These are phyloP conservation scores for Bibio marci DNA, from an alignment of 2,888 invertebrate species.

Conservation along the genomic window DNA sequence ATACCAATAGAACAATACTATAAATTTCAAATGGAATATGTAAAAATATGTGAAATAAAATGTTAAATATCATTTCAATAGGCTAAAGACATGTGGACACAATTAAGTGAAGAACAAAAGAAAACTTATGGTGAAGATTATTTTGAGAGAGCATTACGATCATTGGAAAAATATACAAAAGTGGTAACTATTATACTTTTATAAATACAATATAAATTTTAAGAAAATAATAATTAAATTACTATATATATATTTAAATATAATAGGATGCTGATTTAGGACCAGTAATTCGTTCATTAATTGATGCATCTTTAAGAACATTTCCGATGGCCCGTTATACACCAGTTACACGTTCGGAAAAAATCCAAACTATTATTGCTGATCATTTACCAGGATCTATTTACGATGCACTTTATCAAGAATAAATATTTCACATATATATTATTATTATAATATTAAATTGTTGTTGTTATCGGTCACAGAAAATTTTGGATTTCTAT, in stretches of 20 bases:
- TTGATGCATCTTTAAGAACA: conserved; percentile 61
- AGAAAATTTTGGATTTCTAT: too few relatives aligned
- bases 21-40: too few relatives aligned
- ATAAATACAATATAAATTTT: neutral
- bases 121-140: conserved; percentile 67
- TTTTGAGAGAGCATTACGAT: conserved; percentile 62
- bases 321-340: conserved; percentile 73
- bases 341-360: conserved; percentile 61
- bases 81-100: conserved; percentile 69
- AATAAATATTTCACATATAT: too few relatives aligned
- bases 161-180: conserved; percentile 62
- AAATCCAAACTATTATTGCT: conserved; percentile 60
- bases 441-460: too few relatives aligned
- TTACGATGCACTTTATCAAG: conserved; percentile 55
- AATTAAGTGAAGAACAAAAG: conserved; percentile 57
- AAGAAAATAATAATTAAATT: neutral
- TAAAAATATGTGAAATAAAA: too few relatives aligned
- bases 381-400: conserved; percentile 66
- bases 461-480: too few relatives aligned
- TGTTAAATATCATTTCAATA: too few relatives aligned
- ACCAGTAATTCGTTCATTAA: conserved; percentile 56
- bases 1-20: too few relatives aligned
- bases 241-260: conserved; percentile 7
- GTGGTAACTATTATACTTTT: conserved; percentile 23
- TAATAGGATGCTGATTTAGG: conserved; percentile 56